Percentiles rank a stretch among this genome's conserved stretches.
Evolutionary conservation across 2,113 vertebrate genomes (phyloP).

Genomic region (Protobothrops flavoviridis): DNA sequence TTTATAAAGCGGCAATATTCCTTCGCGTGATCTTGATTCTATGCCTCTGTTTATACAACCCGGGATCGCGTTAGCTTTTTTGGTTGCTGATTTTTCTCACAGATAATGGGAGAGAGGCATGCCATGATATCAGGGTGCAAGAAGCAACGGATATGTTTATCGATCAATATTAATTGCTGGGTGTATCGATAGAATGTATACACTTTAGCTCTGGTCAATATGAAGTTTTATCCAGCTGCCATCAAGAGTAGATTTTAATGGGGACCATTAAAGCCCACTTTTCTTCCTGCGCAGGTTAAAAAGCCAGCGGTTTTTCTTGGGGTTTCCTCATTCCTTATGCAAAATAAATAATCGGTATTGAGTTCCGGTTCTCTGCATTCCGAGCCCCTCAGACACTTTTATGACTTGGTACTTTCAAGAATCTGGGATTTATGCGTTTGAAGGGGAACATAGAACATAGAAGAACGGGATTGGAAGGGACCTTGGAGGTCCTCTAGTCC

Average conservation of each 20-base stretch:
- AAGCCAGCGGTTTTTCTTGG: conserved; percentile 66
- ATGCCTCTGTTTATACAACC: no score
- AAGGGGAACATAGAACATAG: background rate
- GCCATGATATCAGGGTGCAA: no score
- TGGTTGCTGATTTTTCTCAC: background rate
- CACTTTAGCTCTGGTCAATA: conserved; percentile 68
- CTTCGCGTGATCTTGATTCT: no score
- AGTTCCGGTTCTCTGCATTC: conserved; percentile 47
- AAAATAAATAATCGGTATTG: conserved; percentile 73
- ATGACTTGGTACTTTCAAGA: background rate
- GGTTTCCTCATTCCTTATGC: conserved; percentile 66
- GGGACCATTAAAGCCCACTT: conserved; percentile 71
- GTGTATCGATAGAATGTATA: conserved; percentile 69
- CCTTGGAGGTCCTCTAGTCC: no score
- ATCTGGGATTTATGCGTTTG: background rate
- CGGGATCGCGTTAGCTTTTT: no score
- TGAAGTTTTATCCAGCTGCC: conserved; percentile 61
- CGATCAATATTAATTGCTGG: conserved; percentile 71
- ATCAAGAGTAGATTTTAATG: conserved; percentile 71
- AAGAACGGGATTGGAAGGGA: no score
- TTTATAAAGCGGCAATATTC: no score
- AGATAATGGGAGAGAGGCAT: background rate
- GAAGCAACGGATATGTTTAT: conserved; percentile 50
- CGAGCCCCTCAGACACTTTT: background rate
- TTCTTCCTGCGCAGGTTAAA: conserved; percentile 63